phyloP scores from a whole-genome alignment of 2,797 vertebrate species.

The Capromys pilorides region DNA sequence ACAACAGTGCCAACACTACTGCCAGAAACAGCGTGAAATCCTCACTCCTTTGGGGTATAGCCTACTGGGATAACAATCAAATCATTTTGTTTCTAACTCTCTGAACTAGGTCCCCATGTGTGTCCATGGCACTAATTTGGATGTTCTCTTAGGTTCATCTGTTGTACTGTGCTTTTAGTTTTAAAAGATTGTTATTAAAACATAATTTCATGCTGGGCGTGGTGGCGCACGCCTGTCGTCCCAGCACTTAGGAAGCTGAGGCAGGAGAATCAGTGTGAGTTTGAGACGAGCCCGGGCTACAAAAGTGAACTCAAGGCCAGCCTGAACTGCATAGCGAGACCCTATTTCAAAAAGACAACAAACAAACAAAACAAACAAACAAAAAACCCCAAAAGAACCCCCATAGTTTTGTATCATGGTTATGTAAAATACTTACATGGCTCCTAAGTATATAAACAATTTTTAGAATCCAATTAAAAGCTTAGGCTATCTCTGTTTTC shows the following conservation, averaged over 20 bases:
- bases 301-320: too few species aligned
- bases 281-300: too few species aligned
- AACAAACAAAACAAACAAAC: too few species aligned
- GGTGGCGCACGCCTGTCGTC: too few species aligned
- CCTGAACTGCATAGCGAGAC: too few species aligned
- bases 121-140: constrained; percentile 12
- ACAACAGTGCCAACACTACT: constrained; percentile 1
- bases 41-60: constrained; percentile 23
- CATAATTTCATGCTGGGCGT: too few species aligned
- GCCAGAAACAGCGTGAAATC: constrained; percentile 39
- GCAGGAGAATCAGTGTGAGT: too few species aligned
- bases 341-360: too few species aligned
- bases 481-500: background rate
- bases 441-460: constrained; percentile 14
- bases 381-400: too few species aligned
- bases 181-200: constrained; percentile 47
- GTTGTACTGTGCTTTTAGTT: constrained; percentile 43
- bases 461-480: background rate
- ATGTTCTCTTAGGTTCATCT: background rate
- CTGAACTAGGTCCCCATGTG: background rate
- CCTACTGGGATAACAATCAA: background rate
- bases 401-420: constrained; percentile 57
- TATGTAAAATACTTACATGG: constrained; percentile 53
- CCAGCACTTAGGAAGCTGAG: too few species aligned
- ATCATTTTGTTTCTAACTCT: constrained; percentile 24